A percentile compares a stretch with the other conserved stretches of the same genome.
Conservation (phyloP, 2,797 vertebrate species). For the Phalanger gymnotis region DNA sequence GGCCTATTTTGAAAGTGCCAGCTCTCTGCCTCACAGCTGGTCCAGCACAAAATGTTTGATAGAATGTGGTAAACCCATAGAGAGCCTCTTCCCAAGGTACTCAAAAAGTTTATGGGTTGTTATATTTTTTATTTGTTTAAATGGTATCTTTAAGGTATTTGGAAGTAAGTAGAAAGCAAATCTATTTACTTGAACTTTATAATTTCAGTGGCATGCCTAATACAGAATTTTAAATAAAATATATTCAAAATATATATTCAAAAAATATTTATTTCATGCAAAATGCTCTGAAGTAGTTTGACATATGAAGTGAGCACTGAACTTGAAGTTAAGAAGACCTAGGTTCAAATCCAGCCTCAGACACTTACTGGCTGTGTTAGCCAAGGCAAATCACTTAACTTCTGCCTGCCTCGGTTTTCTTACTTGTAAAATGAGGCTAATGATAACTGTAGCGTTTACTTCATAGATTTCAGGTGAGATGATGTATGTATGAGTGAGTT, state of each 20-base stretch:
- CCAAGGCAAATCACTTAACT: not conserved
- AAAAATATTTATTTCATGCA: not conserved
- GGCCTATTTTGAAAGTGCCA: not conserved
- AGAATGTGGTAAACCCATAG: not conserved
- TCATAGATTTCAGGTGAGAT: not conserved
- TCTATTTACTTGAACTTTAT: not conserved
- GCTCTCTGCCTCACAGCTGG: not conserved
- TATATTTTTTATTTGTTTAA: not conserved
- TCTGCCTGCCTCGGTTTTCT: not conserved
- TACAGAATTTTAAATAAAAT: not conserved
- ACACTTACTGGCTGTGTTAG: not conserved
- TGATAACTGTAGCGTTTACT: not conserved
- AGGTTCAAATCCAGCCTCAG: not conserved
- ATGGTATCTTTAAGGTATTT: not conserved
- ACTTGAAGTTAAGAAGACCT: not conserved
- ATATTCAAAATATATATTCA: no score
- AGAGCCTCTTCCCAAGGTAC: not conserved
- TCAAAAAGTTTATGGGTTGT: not conserved
- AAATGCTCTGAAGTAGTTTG: not conserved
- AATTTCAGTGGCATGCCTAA: not conserved
- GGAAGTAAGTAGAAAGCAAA: not conserved
- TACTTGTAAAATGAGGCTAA: not conserved
- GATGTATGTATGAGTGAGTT: not conserved
- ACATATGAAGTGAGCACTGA: not conserved
- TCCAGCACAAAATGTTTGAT: not conserved